Percentiles rank a stretch among this genome's conserved stretches.
These are phyloP conservation scores for Dendroctonus valens DNA, from an alignment of 1,140 invertebrate genomes.

Conservation along the genomic window DNA sequence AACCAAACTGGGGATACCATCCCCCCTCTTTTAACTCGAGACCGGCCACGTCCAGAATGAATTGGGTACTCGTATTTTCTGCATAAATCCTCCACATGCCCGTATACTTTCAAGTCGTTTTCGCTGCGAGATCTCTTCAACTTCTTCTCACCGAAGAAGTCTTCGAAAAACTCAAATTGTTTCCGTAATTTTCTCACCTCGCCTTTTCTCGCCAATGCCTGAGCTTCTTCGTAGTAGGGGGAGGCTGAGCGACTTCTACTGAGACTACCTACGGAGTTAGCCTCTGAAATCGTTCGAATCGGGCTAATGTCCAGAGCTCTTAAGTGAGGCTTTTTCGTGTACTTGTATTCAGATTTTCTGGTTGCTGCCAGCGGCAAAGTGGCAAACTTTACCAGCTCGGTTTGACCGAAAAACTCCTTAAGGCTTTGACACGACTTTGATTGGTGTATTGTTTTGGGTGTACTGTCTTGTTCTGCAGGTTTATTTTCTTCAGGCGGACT, in stretches of 20 bases:
- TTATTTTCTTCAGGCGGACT: neutral
- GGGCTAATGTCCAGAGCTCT: slow-evolving; percentile 40
- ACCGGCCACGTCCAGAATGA: slow-evolving; percentile 50
- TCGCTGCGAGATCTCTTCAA: slow-evolving; percentile 67
- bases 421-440: slow-evolving; percentile 72
- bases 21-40: slow-evolving; percentile 55
- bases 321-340: slow-evolving; percentile 38
- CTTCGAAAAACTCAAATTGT: slow-evolving; percentile 65
- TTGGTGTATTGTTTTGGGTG: slow-evolving; percentile 48
- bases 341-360: slow-evolving; percentile 39
- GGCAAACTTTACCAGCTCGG: slow-evolving; percentile 49
- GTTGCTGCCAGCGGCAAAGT: slow-evolving; percentile 46
- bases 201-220: slow-evolving; percentile 68
- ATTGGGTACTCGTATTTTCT: slow-evolving; percentile 59
- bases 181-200: slow-evolving; percentile 71
- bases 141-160: slow-evolving; percentile 43
- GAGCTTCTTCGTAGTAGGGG: slow-evolving; percentile 67
- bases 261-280: slow-evolving; percentile 63
- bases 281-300: slow-evolving; percentile 39
- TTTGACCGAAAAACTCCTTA: slow-evolving; percentile 76
- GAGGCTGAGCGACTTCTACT: slow-evolving; percentile 65
- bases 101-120: slow-evolving; percentile 63
- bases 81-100: slow-evolving; percentile 59
- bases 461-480: slow-evolving; percentile 2
- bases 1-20: slow-evolving; percentile 60